Conservation (phyloP, 2,113 vertebrate species). For the Tragelaphus strepsiceros region DNA sequence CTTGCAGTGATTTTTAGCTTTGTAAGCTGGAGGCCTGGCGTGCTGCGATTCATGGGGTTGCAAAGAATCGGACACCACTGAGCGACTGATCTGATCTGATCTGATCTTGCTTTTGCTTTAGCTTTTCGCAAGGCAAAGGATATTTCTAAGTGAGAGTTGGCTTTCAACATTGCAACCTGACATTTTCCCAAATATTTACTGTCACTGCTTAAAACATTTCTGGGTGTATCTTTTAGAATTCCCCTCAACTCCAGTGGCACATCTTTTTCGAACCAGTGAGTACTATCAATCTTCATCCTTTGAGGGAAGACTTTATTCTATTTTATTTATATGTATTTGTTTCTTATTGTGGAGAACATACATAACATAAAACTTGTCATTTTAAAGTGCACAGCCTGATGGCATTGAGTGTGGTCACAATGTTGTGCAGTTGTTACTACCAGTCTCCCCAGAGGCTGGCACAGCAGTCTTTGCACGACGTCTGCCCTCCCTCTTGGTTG, state of each 20-base stretch:
- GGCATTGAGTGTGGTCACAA: background rate
- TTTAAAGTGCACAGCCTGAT: background rate
- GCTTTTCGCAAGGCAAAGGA: background rate
- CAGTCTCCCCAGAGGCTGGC: background rate
- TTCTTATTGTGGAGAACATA: background rate
- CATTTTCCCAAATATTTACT: background rate
- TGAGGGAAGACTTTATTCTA: background rate
- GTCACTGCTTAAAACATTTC: background rate
- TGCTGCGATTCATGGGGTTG: no score
- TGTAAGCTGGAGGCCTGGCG: background rate
- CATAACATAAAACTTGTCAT: background rate
- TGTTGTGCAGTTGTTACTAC: background rate
- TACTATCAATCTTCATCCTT: background rate
- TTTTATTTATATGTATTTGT: background rate
- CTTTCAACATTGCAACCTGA: constrained; percentile 1
- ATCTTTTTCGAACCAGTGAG: background rate
- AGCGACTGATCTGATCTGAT: no score
- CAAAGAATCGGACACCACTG: no score
- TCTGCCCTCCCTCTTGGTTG: background rate
- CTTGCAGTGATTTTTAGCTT: background rate
- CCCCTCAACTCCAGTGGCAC: background rate
- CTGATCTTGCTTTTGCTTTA: background rate
- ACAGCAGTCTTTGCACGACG: background rate
- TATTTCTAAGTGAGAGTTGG: background rate
- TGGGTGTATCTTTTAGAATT: background rate